phyloP scores from a whole-genome alignment of 2,113 vertebrate genomes.

The Thryonomys swinderianus region DNA sequence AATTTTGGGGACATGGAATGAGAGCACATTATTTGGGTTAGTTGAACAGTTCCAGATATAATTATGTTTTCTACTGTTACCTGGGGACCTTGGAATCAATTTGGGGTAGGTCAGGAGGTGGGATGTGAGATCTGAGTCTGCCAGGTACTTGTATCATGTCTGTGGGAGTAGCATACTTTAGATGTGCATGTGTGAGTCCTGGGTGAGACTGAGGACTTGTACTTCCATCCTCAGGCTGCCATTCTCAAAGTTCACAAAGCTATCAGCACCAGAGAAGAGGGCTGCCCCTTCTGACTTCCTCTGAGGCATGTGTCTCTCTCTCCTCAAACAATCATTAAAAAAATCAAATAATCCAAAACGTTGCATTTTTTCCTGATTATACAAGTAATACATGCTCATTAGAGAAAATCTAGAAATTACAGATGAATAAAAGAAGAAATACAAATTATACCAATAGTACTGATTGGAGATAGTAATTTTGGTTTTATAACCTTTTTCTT shows the following conservation, averaged over 20 bases:
- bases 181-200: not conserved
- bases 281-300: not conserved
- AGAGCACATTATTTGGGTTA: slow-evolving; percentile 78
- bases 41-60: slow-evolving; percentile 69
- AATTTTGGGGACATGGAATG: slow-evolving; percentile 64
- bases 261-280: not conserved
- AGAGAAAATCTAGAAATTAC: slow-evolving; percentile 62
- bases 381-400: slow-evolving; percentile 4
- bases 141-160: not conserved
- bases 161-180: slow-evolving; percentile 17
- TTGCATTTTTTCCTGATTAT: slow-evolving; percentile 36
- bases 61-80: slow-evolving; percentile 59
- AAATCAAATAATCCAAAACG: not conserved
- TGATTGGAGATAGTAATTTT: slow-evolving; percentile 53
- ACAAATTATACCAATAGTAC: not conserved
- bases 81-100: slow-evolving; percentile 60
- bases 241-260: not conserved
- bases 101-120: slow-evolving; percentile 57
- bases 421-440: slow-evolving; percentile 55
- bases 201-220: not conserved
- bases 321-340: slow-evolving; percentile 30
- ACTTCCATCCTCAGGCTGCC: not conserved
- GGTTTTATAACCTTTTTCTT: slow-evolving; percentile 31
- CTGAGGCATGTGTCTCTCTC: not conserved
- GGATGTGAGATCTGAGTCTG: slow-evolving; percentile 17